These are phyloP conservation scores for Silurus asotus DNA, from an alignment of 2,113 vertebrate species.

Conservation along the genomic window DNA sequence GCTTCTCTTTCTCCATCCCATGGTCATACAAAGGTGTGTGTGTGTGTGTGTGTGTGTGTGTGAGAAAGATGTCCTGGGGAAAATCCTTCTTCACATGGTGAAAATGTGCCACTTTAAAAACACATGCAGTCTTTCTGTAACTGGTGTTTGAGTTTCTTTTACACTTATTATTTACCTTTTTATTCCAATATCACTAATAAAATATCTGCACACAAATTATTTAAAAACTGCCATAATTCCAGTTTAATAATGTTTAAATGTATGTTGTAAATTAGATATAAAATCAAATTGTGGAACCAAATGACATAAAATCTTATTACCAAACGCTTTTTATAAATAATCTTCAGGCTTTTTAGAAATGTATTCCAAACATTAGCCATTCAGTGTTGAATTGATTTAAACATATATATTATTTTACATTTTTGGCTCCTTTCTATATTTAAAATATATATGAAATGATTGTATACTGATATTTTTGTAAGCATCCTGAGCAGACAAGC, in stretches of 20 bases:
- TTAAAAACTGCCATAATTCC: neutral
- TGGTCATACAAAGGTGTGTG: conserved; percentile 66
- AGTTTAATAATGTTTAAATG: neutral
- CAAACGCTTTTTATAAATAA: neutral
- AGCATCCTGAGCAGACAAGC: neutral
- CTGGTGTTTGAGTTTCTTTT: neutral
- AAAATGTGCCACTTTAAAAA: neutral
- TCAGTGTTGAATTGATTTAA: neutral
- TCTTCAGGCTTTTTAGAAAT: neutral
- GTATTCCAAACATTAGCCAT: neutral
- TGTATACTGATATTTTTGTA: neutral
- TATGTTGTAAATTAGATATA: neutral
- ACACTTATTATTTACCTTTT: neutral
- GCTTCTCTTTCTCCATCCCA: conserved; percentile 87
- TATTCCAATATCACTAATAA: neutral
- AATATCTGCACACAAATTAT: too few relatives aligned
- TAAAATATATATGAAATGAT: neutral
- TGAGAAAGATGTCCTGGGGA: conserved; percentile 44
- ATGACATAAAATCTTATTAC: neutral
- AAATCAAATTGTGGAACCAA: too few relatives aligned
- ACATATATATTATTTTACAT: too few relatives aligned
- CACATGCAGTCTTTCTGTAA: neutral
- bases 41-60: conserved; percentile 53
- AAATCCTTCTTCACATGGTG: neutral
- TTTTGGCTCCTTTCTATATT: neutral